These are phyloP conservation scores for Serripes groenlandicus DNA, from an alignment of 2,888 invertebrate species.

Conservation along the genomic window DNA sequence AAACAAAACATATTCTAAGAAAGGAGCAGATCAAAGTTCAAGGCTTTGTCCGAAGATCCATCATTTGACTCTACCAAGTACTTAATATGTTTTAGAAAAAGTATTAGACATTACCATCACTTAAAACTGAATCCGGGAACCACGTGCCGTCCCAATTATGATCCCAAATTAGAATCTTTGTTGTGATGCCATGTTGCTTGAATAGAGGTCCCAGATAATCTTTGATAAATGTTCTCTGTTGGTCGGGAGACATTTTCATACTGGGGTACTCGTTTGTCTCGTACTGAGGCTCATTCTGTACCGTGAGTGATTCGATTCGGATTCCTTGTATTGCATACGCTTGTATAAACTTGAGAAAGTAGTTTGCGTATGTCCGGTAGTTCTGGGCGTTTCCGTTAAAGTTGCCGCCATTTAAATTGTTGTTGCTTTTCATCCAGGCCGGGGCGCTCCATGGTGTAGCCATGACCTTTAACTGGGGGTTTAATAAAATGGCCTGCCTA, in stretches of 20 bases:
- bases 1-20: too few species aligned
- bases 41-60: too few species aligned
- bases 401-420: slow-evolving; percentile 63
- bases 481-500: slow-evolving; percentile 63
- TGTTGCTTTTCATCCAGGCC: slow-evolving; percentile 67
- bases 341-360: slow-evolving; percentile 68
- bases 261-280: slow-evolving; percentile 62
- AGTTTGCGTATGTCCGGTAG: slow-evolving; percentile 56
- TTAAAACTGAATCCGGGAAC: slow-evolving; percentile 65
- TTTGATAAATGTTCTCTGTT: slow-evolving; percentile 61
- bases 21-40: too few species aligned
- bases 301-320: slow-evolving; percentile 53
- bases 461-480: slow-evolving; percentile 58
- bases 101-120: too few species aligned
- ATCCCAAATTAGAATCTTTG: slow-evolving; percentile 67
- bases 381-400: slow-evolving; percentile 52
- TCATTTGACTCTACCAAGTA: too few species aligned
- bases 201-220: slow-evolving; percentile 67
- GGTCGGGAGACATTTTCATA: slow-evolving; percentile 65
- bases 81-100: too few species aligned
- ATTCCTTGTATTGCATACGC: slow-evolving; percentile 65
- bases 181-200: slow-evolving; percentile 54
- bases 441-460: slow-evolving; percentile 70
- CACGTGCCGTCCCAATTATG: slow-evolving; percentile 67
- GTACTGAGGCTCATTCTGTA: slow-evolving; percentile 67